Evolutionary conservation across 2,888 invertebrate genomes (phyloP).

Genomic region (Dichetophora obliterata): DNA sequence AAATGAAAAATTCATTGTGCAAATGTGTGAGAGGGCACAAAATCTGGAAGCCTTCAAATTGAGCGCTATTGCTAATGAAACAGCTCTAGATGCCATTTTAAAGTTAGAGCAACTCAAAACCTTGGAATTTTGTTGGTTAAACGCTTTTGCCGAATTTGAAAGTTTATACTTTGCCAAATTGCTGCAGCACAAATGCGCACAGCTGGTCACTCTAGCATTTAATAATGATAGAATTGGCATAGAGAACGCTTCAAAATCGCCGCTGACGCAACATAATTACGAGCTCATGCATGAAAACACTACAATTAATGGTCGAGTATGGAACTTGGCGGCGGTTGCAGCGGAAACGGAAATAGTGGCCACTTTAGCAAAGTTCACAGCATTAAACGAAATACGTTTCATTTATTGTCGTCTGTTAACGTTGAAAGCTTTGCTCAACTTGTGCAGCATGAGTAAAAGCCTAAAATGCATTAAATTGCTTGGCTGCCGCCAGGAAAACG

Average conservation of each 20-base stretch:
- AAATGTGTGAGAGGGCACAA: conserved; percentile 36
- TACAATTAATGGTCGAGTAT: conserved; percentile 45
- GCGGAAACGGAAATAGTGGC: conserved; percentile 7
- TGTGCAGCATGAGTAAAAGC: not conserved
- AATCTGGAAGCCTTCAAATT: conserved; percentile 42
- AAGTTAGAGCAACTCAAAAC: conserved; percentile 30
- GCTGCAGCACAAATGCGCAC: not conserved
- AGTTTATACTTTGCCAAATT: conserved; percentile 23
- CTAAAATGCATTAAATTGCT: conserved; percentile 30
- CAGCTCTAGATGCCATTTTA: conserved; percentile 42
- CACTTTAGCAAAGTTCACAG: not conserved
- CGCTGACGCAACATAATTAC: conserved; percentile 41
- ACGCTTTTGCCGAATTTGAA: conserved; percentile 34
- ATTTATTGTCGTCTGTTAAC: conserved; percentile 38
- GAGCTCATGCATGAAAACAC: conserved; percentile 49
- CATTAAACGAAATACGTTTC: conserved; percentile 12
- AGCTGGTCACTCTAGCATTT: conserved; percentile 41
- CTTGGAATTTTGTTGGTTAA: conserved; percentile 49
- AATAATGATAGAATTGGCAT: conserved; percentile 45
- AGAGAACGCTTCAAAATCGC: conserved; percentile 44
- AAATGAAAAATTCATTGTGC: conserved; percentile 41
- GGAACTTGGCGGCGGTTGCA: conserved; percentile 28
- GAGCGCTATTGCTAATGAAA: conserved; percentile 42
- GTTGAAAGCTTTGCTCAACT: conserved; percentile 10
- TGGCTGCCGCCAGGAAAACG: conserved; percentile 30